Conservation (phyloP, 2,797 vertebrate genomes). For the Vespertilio murinus region DNA sequence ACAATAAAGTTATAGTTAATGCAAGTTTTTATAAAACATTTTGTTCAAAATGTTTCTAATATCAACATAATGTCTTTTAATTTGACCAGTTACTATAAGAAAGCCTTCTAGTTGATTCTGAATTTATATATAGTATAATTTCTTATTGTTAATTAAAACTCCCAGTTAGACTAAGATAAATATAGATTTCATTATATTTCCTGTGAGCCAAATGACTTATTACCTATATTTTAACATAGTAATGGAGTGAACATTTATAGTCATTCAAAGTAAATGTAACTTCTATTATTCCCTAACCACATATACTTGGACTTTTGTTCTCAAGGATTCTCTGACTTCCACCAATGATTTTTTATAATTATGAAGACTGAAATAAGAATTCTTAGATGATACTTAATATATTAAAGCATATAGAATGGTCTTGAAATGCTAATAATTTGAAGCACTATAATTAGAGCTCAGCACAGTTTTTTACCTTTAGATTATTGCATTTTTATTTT, state of each 20-base stretch:
- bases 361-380: background rate
- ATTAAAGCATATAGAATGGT: background rate
- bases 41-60: background rate
- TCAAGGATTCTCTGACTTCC: background rate
- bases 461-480: background rate
- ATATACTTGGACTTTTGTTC: background rate
- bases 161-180: background rate
- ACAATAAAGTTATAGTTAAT: background rate
- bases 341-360: background rate
- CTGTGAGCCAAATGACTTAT: background rate
- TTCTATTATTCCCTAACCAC: background rate
- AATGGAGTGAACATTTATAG: slow-evolving; percentile 8
- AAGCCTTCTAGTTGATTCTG: background rate
- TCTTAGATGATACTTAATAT: background rate
- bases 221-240: background rate
- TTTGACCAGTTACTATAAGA: background rate
- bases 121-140: background rate
- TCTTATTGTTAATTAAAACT: background rate
- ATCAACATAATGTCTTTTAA: background rate
- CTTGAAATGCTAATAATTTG: background rate
- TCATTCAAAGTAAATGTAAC: slow-evolving; percentile 15
- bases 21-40: background rate
- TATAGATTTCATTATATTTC: background rate
- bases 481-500: background rate
- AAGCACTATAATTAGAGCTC: background rate